Evolutionary conservation across 2,888 invertebrate species (phyloP), one percentile per base, ranked within the genome.

Genomic region (Pinctada fucata): DNA sequence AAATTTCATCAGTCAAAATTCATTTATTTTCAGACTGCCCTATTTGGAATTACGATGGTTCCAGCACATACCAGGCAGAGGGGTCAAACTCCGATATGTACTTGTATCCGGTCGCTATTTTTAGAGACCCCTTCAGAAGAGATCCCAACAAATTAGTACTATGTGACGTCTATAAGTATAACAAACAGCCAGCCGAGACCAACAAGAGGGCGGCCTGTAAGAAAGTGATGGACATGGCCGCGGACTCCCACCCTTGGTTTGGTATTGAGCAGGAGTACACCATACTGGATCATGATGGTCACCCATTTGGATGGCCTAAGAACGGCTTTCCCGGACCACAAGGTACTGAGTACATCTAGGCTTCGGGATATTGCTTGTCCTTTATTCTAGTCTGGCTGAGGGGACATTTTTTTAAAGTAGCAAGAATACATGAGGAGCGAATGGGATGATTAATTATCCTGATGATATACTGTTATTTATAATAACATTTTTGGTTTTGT

Each of bases 61-160:
- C 93, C 58, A 93, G 93, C 51, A 94, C 93, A 5, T 91, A 91
- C 70, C 93, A 93, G 84, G 92, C 93, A 3, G 89, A 91, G 81
- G 93, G 93, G 0, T 91, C 91, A 52, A 93, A 94, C 88, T 93
- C 93, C 0, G 99, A 99, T 90, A 96, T 97, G 63, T 98, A 96
- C 93, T 94, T 99, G 68, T 94, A 95, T 87, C 98, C 99, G 0
- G 96, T 97, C 10, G 85, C 87, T 4, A 47, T 89, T 8, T 89
- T 85, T 82, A 83, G 75, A 3, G 89, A 88, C 66, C 88, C 89
- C 0, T 88, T 88, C 86, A 95, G 97, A 45, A 94, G 96, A 49
- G 97, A 97, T 75, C 96, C 97, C 93, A 97, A 98, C 93, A 95
- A 96, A 90, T 94, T 99, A 75, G 96, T 99, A 2, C 95, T 99